phyloP scores from a whole-genome alignment of 2,888 invertebrate species.

The Zele albiditarsus region DNA sequence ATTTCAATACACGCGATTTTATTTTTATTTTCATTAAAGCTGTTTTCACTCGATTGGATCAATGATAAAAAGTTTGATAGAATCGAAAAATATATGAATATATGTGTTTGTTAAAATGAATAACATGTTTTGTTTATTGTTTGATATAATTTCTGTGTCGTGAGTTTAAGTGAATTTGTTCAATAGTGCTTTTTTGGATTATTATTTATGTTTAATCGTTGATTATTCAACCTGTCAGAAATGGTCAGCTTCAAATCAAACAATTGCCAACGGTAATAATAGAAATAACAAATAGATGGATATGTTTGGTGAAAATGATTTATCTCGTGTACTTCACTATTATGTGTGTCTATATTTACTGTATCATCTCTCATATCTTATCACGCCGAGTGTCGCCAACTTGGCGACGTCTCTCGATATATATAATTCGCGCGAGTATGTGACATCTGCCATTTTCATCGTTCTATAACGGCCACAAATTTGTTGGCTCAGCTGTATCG shows the following conservation, averaged over 20 bases:
- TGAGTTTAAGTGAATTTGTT: conserved; percentile 6
- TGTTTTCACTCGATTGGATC: neutral
- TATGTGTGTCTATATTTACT: neutral
- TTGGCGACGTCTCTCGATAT: neutral
- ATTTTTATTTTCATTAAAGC: neutral
- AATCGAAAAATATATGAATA: neutral
- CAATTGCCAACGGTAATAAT: conserved; percentile 40
- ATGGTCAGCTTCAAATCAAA: conserved; percentile 48
- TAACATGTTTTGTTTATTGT: neutral
- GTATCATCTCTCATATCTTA: conserved; percentile 27
- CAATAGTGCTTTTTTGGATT: conserved; percentile 20
- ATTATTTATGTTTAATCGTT: neutral
- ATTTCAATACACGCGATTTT: neutral
- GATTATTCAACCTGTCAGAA: neutral
- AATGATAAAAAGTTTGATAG: neutral
- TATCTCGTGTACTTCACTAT: neutral
- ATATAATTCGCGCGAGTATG: neutral
- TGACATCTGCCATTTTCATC: conserved; percentile 35
- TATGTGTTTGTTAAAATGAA: neutral
- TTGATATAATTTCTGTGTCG: neutral
- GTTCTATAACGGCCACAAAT: conserved; percentile 37
- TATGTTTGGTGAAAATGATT: neutral
- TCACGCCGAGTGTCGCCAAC: conserved; percentile 21
- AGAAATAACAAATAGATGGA: too few relatives aligned
- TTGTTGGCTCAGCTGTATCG: conserved; percentile 38